Evolutionary conservation across 2,113 vertebrate genomes (phyloP), one percentile per base, ranked within the genome.

Genomic region (Strix aluco): DNA sequence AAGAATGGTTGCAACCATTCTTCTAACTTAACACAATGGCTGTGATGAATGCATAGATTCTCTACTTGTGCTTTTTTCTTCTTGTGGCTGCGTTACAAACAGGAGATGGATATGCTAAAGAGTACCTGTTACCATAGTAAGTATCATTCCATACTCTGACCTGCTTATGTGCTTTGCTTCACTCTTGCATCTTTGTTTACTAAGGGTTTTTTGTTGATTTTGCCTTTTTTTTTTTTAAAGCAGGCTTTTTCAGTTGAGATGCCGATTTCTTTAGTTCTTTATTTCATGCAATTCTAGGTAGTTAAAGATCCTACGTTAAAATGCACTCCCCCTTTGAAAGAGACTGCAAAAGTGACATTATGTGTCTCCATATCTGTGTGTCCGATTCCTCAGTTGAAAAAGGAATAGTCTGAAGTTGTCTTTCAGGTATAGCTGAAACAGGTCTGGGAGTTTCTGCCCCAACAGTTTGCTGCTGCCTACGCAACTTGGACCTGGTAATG

Each of bases 111-210:
- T 99, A 99, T 99, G 98, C 99, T 99, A 99, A 98, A 99, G 99
- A 99, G 98, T 99, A 99, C 99, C 99, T 99, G 99, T 99, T 99
- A 96, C 99, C 99, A 98, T 99, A 99, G 99, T 99, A 99, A 99
- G 99, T 99, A 99, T 98, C 97, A 98, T 98, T 98, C 98, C 97
- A 97, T 97, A 95, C 97, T 97, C 97, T 96, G 90, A 97, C 95
- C 92, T 97, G 97, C 98, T 98, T 96, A 78, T 96, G 92, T 96
- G 99, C 99, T 99, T 98, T 96, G 98, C 98, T 98, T 98, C 94
- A 95, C 94, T 96, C 71, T 93, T 94, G 97, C 98, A 93, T 94
- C 92, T 95, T 89, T 97, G 95, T 97, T 96, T 98, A 44, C 61
- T 86, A 86, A 65, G 46, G 97, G 90, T 55, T 86, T 77, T 93